These are phyloP conservation scores for Apis dorsata DNA, from an alignment of 1,140 invertebrate genomes.

Conservation along the genomic window DNA sequence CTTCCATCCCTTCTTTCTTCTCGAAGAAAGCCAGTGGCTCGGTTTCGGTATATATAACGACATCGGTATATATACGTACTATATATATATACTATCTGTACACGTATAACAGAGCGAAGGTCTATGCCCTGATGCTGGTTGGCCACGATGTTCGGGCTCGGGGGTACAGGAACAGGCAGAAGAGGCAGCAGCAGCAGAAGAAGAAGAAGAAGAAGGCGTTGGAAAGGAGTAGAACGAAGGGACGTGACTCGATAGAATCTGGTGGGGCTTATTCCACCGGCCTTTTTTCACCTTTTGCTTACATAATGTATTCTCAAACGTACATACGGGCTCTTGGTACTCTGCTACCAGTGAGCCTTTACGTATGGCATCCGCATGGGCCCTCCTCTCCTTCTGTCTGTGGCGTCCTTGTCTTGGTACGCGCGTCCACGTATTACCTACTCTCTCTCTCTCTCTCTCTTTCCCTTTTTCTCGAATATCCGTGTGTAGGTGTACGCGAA, in stretches of 20 bases:
- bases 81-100: slow-evolving; percentile 30
- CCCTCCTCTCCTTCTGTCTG: background rate
- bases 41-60: slow-evolving; percentile 16
- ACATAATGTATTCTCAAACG: slow-evolving; percentile 75
- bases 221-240: slow-evolving; percentile 53
- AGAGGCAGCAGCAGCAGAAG: slow-evolving; percentile 10
- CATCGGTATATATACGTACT: slow-evolving; percentile 4
- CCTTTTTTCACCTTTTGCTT: slow-evolving; percentile 71
- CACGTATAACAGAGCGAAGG: slow-evolving; percentile 59
- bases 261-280: slow-evolving; percentile 65
- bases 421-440: slow-evolving; percentile 27
- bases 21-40: slow-evolving; percentile 13
- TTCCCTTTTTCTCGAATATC: background rate
- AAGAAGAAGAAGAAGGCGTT: background rate
- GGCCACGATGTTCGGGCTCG: slow-evolving; percentile 35
- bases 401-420: slow-evolving; percentile 3
- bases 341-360: slow-evolving; percentile 54
- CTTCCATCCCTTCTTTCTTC: slow-evolving; percentile 7
- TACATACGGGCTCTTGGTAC: slow-evolving; percentile 56
- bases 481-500: slow-evolving; percentile 6
- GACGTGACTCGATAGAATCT: slow-evolving; percentile 58
- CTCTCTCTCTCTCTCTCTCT: background rate
- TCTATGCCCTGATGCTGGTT: slow-evolving; percentile 71
- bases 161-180: slow-evolving; percentile 33
- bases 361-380: slow-evolving; percentile 46